A percentile compares a stretch with the other conserved stretches of the same genome.
phyloP scores from a whole-genome alignment of 2,888 invertebrate species.

The Luffia ferchaultella region DNA sequence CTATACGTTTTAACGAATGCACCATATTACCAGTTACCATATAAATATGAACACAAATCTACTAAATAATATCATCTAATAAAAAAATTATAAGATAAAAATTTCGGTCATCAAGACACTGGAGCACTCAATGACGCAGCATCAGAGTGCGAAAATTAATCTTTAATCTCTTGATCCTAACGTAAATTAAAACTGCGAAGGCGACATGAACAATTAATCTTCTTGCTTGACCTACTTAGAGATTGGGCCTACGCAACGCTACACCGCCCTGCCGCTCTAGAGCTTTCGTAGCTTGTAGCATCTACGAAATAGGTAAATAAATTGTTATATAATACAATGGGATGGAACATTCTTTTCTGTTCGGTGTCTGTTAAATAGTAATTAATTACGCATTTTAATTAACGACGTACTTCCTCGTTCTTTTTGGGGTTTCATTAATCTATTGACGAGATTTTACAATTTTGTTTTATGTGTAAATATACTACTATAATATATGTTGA shows the following conservation, averaged over 20 bases:
- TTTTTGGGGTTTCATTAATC: too few species aligned
- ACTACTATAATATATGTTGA: too few species aligned
- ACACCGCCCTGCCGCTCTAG: background rate
- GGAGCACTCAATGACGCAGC: background rate
- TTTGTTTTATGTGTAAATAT: too few species aligned
- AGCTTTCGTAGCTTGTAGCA: background rate
- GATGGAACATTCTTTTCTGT: background rate
- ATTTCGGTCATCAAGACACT: too few species aligned
- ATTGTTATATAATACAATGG: background rate
- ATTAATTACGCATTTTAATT: background rate
- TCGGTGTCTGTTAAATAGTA: background rate
- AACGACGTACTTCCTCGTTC: too few species aligned
- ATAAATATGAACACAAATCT: too few species aligned
- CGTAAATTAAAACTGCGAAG: constrained; percentile 3
- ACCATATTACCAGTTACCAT: too few species aligned
- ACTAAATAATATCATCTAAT: too few species aligned
- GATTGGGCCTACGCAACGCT: too few species aligned
- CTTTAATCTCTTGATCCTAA: constrained; percentile 1
- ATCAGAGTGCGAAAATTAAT: constrained; percentile 4
- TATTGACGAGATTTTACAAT: too few species aligned
- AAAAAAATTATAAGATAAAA: background rate
- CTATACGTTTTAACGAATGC: too few species aligned
- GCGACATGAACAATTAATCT: constrained; percentile 6
- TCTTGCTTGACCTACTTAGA: constrained; percentile 4
- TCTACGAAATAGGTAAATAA: background rate